Evolutionary conservation across 1,140 invertebrate species (phyloP).

Genomic region (Drosophila orena): DNA sequence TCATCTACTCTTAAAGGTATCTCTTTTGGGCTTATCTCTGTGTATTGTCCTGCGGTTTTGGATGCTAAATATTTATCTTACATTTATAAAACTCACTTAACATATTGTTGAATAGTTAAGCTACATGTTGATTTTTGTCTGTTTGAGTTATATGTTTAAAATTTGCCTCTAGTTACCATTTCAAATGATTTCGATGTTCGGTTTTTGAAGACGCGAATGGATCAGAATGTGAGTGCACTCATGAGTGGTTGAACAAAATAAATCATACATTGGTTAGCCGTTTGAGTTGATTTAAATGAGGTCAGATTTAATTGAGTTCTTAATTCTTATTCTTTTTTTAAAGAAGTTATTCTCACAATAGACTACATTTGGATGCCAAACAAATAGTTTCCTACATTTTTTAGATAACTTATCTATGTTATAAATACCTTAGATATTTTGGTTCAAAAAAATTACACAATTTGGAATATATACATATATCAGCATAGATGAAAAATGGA

Average conservation of each 20-base stretch:
- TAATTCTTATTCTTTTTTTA: not conserved
- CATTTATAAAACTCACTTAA: constrained; percentile 7
- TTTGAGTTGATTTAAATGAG: constrained; percentile 4
- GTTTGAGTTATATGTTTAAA: constrained; percentile 43
- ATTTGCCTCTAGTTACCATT: constrained; percentile 48
- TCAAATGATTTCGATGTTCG: constrained; percentile 39
- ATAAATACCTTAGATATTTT: too few relatives aligned
- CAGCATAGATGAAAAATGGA: not conserved
- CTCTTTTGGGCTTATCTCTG: constrained; percentile 15
- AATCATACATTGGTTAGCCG: not conserved
- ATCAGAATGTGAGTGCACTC: constrained; percentile 9
- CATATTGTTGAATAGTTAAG: constrained; percentile 22
- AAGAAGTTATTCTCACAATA: not conserved
- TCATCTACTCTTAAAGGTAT: constrained; percentile 27
- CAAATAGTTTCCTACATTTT: not conserved
- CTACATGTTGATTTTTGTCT: constrained; percentile 20
- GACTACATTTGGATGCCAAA: not conserved
- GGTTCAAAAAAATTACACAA: not conserved
- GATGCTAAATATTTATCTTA: constrained; percentile 22
- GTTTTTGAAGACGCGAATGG: constrained; percentile 13
- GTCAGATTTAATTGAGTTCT: not conserved
- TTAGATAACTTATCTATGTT: not conserved
- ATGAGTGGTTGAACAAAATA: constrained; percentile 6
- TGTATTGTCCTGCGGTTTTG: constrained; percentile 31
- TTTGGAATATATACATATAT: too few relatives aligned